phyloP scores from a whole-genome alignment of 2,888 invertebrate genomes.

The Axea sp. region DNA sequence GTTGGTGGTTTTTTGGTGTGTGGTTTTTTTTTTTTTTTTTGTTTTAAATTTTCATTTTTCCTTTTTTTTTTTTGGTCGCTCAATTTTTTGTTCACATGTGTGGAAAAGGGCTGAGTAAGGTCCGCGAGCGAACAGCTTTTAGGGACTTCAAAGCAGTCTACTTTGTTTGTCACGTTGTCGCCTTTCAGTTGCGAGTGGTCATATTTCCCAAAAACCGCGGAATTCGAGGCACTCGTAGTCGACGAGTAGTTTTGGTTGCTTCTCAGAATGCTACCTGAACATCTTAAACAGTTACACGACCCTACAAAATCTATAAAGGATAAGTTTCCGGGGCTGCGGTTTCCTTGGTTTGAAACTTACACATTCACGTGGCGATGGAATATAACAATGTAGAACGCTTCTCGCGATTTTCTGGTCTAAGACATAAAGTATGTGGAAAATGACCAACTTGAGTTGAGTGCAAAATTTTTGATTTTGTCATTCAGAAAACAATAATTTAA shows the following conservation, averaged over 20 bases:
- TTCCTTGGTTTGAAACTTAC: slow-evolving; percentile 13
- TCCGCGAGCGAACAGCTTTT: slow-evolving; percentile 68
- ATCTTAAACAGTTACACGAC: slow-evolving; percentile 66
- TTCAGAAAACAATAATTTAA: too few species aligned
- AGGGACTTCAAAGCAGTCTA: slow-evolving; percentile 73
- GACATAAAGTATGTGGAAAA: too few species aligned
- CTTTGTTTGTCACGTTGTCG: slow-evolving; percentile 44
- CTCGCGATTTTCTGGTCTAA: too few species aligned
- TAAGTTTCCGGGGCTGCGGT: slow-evolving; percentile 52
- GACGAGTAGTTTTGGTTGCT: slow-evolving; percentile 58
- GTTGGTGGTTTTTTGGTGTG: too few species aligned
- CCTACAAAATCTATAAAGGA: slow-evolving; percentile 66
- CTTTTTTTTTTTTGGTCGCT: slow-evolving; percentile 21
- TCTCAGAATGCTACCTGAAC: slow-evolving; percentile 57
- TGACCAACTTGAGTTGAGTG: too few species aligned
- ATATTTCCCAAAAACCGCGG: slow-evolving; percentile 56
- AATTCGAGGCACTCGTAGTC: slow-evolving; percentile 58
- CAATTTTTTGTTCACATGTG: slow-evolving; percentile 55
- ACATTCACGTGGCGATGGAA: slow-evolving; percentile 3
- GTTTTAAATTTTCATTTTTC: too few species aligned
- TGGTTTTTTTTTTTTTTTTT: slow-evolving; percentile 2
- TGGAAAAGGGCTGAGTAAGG: slow-evolving; percentile 51
- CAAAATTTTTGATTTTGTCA: too few species aligned
- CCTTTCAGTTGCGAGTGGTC: slow-evolving; percentile 30
- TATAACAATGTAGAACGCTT: too few species aligned